Percentiles rank a stretch among this genome's conserved stretches.
Conservation (phyloP, 2,888 invertebrate genomes). For the Sarcophaga caerulescens region DNA sequence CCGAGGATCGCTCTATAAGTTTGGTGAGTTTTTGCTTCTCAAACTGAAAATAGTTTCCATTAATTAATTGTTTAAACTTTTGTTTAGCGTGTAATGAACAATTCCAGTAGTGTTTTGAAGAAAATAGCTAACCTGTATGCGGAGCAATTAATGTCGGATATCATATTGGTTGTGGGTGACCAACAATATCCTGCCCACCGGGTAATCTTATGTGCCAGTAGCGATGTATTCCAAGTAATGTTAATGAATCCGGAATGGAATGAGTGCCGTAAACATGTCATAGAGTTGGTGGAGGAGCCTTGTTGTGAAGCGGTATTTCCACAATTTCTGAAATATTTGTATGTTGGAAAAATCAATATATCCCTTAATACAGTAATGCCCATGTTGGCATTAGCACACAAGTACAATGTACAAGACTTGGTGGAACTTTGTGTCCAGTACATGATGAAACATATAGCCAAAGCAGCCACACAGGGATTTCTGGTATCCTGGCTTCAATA, state of each 20-base stretch:
- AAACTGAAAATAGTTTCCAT: not conserved
- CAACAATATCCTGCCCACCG: slow-evolving; percentile 93
- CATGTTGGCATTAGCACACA: slow-evolving; percentile 94
- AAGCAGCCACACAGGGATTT: slow-evolving; percentile 90
- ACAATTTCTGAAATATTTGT: slow-evolving; percentile 92
- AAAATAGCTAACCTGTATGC: slow-evolving; percentile 92
- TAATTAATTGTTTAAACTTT: not conserved
- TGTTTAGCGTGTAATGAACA: slow-evolving; percentile 87
- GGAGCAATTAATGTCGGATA: slow-evolving; percentile 94
- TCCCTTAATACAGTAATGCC: slow-evolving; percentile 93
- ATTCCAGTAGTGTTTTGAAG: slow-evolving; percentile 89
- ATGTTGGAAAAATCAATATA: slow-evolving; percentile 94
- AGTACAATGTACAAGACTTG: slow-evolving; percentile 95
- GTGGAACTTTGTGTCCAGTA: slow-evolving; percentile 91
- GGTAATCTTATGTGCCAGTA: slow-evolving; percentile 94
- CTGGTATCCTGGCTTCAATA: slow-evolving; percentile 96
- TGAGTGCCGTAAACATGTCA: slow-evolving; percentile 92
- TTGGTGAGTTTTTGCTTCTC: slow-evolving; percentile 57
- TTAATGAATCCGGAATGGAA: slow-evolving; percentile 96
- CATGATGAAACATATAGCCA: slow-evolving; percentile 93
- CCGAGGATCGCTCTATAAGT: slow-evolving; percentile 65
- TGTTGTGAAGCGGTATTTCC: slow-evolving; percentile 93
- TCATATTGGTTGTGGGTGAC: slow-evolving; percentile 91
- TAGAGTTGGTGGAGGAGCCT: slow-evolving; percentile 92
- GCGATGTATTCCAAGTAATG: slow-evolving; percentile 99